Conservation (phyloP, 1,140 invertebrate species). For the Hermatobates lingyangjiaoensis region DNA sequence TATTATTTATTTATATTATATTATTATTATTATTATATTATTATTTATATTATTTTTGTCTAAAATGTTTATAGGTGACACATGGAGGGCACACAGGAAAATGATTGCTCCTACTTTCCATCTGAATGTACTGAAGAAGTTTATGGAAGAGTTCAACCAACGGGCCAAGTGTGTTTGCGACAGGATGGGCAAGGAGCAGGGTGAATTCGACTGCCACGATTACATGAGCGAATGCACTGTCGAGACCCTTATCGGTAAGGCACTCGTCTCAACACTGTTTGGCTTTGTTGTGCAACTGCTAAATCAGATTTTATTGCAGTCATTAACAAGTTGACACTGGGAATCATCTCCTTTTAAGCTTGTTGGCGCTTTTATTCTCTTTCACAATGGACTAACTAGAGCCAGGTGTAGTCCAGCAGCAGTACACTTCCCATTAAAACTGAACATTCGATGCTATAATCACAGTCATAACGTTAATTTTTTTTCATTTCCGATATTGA, state of each 20-base stretch:
- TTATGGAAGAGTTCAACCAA: slow-evolving; percentile 61
- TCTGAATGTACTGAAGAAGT: slow-evolving; percentile 60
- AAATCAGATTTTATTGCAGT: not conserved
- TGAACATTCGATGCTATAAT: no score
- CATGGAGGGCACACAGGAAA: slow-evolving; percentile 62
- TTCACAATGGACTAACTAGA: not conserved
- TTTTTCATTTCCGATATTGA: no score
- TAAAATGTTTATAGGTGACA: slow-evolving; percentile 37
- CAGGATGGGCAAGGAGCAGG: slow-evolving; percentile 35
- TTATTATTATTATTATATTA: no score
- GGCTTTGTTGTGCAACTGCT: not conserved
- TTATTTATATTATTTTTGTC: no score
- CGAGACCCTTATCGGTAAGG: slow-evolving; percentile 51
- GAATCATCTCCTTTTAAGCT: no score
- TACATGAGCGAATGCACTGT: slow-evolving; percentile 71
- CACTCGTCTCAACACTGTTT: not conserved
- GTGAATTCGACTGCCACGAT: slow-evolving; percentile 53
- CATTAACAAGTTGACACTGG: no score
- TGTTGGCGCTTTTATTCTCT: not conserved
- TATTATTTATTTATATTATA: no score
- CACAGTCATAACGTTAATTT: no score
- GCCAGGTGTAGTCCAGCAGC: not conserved
- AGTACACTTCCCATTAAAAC: not conserved
- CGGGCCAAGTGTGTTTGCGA: slow-evolving; percentile 51
- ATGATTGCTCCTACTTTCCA: slow-evolving; percentile 68